Base-by-base conservation (phyloP, 2,797 vertebrate species). In the Pangasius mekongensis region DNA sequence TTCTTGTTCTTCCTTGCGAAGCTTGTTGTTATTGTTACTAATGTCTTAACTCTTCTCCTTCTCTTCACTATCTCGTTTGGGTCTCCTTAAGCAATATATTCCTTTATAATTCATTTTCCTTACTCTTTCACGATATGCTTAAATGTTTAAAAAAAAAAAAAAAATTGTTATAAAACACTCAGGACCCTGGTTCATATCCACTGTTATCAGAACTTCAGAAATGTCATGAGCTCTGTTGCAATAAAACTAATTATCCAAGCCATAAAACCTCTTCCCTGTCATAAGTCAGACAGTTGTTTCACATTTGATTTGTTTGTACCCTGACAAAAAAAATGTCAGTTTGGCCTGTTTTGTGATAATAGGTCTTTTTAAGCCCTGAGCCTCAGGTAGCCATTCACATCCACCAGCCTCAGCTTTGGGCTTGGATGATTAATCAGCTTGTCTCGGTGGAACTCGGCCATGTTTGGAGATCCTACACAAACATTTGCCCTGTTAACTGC, bases 381-480 rank as follows among this genome's bases (percentile, higher is more conserved):
- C 84, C 88, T 88, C 66, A 52, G 85, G 86, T 86, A 84, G 89
- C 87, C 90, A 89, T 89, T 90, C 30, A 77, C 27, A 49, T 89
- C 91, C 82, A 1, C n/a, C 60, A 82, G 88, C 69, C 86, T 91
- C 91, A 90, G 91, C 91, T 89, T 36, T 90, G 43, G 89, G 33
- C 94, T 91, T 80, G 84, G 86, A 91, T 95, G 94, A 95, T 95
- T 93, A 93, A 95, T 95, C 92, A 90, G 74, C 49, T 2, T 36
- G 54, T 80, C 69, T 22, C 43, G 71, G 86, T 80, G 33, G 54
- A 89, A 69, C 80, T 5, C 89, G 77, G 87, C 86, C 86, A 69
- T 87, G 90, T 85, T 64, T 47, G n/a, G 47, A 92, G 86, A 91
- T 87, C 88, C 91, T 64, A 77, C 77, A 71, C 89, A 94, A 94